These are phyloP conservation scores for Hermaeophaga mercurialis DNA, from an alignment of 2,888 invertebrate genomes.

Conservation along the genomic window DNA sequence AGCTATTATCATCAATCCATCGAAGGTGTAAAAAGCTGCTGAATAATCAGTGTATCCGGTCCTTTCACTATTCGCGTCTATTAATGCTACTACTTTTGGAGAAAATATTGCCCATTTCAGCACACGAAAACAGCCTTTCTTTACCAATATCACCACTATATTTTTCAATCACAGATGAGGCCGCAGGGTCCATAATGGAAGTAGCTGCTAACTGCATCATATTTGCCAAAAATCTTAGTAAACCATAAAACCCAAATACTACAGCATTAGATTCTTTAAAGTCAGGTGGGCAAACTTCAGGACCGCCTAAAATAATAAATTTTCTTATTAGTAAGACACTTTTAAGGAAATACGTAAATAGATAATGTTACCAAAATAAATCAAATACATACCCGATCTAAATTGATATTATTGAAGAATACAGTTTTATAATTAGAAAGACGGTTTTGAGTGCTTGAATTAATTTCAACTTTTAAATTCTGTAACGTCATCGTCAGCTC, in stretches of 20 bases:
- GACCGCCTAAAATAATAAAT: slow-evolving; percentile 62
- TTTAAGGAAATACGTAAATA: too few species aligned
- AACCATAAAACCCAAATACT: slow-evolving; percentile 83
- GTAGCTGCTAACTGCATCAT: slow-evolving; percentile 84
- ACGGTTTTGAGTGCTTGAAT: slow-evolving; percentile 66
- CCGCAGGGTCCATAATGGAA: slow-evolving; percentile 87
- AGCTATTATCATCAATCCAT: slow-evolving; percentile 73
- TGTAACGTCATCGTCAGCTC: slow-evolving; percentile 76
- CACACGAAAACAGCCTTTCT: slow-evolving; percentile 78
- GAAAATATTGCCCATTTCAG: slow-evolving; percentile 85
- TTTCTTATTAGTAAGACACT: too few species aligned
- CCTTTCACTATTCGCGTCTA: slow-evolving; percentile 71
- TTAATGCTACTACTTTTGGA: slow-evolving; percentile 78
- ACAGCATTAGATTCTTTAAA: slow-evolving; percentile 77
- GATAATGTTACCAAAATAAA: too few species aligned
- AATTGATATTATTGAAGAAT: too few species aligned
- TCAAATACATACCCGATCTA: too few species aligned
- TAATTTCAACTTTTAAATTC: slow-evolving; percentile 72
- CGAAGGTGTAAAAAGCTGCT: too few species aligned
- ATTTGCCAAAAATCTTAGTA: slow-evolving; percentile 77
- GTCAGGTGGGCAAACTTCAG: slow-evolving; percentile 79
- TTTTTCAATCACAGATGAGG: slow-evolving; percentile 82
- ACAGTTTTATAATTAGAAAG: slow-evolving; percentile 66
- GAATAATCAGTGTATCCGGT: slow-evolving; percentile 80
- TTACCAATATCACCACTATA: slow-evolving; percentile 83